Conservation (phyloP, 64 coral and sea anemone species). For the Montipora sp. region DNA sequence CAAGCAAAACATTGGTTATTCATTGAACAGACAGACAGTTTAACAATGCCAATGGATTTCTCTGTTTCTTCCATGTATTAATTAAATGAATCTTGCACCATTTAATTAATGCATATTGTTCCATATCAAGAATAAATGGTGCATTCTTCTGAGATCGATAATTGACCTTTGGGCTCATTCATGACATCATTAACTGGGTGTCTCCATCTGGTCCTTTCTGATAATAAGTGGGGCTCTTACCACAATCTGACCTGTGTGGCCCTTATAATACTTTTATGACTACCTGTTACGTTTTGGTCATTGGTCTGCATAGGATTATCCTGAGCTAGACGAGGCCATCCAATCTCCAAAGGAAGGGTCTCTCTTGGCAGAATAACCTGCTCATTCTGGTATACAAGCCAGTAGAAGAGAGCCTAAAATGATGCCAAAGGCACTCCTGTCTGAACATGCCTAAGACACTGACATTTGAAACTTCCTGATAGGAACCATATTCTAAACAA, state of each 20-base stretch:
- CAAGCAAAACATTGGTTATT: too few species aligned
- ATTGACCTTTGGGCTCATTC: neutral
- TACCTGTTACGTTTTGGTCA: neutral
- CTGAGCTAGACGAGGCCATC: too few species aligned
- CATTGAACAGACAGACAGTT: too few species aligned
- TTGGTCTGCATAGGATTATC: too few species aligned
- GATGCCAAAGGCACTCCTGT: neutral
- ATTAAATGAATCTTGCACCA: neutral
- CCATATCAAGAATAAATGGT: too few species aligned
- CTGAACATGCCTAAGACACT: neutral
- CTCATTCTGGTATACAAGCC: too few species aligned
- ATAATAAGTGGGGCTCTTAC: neutral
- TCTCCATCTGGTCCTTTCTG: neutral
- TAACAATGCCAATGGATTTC: too few species aligned
- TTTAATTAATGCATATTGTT: neutral
- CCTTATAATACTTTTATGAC: neutral
- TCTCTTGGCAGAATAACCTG: too few species aligned
- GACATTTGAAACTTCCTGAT: neutral
- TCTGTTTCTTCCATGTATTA: too few species aligned
- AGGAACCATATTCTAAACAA: too few species aligned
- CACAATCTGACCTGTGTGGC: neutral
- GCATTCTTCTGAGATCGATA: neutral
- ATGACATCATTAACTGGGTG: neutral
- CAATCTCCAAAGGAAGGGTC: too few species aligned
- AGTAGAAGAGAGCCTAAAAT: too few species aligned